Evolutionary conservation across 2,797 vertebrate species (phyloP).

Genomic region (Euthynnus affinis): DNA sequence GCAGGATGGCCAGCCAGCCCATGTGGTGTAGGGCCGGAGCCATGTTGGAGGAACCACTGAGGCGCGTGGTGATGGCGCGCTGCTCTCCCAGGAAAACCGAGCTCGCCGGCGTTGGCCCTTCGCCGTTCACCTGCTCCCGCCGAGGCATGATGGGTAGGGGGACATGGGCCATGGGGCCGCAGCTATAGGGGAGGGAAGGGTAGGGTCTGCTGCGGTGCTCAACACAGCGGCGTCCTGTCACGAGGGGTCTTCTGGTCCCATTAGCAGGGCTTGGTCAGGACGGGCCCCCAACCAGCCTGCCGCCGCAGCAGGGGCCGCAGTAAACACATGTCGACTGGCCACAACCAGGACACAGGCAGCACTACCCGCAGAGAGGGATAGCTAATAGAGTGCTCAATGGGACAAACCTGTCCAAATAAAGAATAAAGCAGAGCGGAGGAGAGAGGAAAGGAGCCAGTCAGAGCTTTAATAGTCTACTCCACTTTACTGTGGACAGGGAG

Average conservation of each 20-base stretch:
- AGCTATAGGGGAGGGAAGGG: conserved; percentile 81
- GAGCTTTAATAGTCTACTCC: conserved; percentile 75
- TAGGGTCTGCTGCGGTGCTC: conserved; percentile 61
- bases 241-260: conserved; percentile 81
- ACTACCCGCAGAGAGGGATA: conserved; percentile 72
- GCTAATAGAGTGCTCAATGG: conserved; percentile 81
- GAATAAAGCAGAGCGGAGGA: conserved; percentile 72
- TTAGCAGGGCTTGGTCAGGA: conserved; percentile 85
- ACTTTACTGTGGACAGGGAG: conserved; percentile 70
- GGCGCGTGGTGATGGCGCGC: conserved; percentile 72
- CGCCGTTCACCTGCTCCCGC: conserved; percentile 86
- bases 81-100: conserved; percentile 75
- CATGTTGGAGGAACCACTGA: conserved; percentile 86
- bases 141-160: conserved; percentile 85
- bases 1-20: conserved; percentile 75
- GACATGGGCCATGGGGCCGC: conserved; percentile 82
- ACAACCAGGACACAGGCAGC: conserved; percentile 79
- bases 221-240: conserved; percentile 74
- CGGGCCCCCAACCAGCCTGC: conserved; percentile 79
- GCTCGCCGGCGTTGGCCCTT: conserved; percentile 74
- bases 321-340: conserved; percentile 89
- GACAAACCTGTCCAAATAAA: conserved; percentile 84
- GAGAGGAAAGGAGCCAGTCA: conserved; percentile 71
- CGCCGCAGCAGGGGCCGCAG: conserved; percentile 83
- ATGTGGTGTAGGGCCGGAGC: conserved; percentile 84